A percentile compares a stretch with the other conserved stretches of the same genome.
These are phyloP conservation scores for Anomalospiza imberbis DNA, from an alignment of 2,797 vertebrate genomes.

Conservation along the genomic window DNA sequence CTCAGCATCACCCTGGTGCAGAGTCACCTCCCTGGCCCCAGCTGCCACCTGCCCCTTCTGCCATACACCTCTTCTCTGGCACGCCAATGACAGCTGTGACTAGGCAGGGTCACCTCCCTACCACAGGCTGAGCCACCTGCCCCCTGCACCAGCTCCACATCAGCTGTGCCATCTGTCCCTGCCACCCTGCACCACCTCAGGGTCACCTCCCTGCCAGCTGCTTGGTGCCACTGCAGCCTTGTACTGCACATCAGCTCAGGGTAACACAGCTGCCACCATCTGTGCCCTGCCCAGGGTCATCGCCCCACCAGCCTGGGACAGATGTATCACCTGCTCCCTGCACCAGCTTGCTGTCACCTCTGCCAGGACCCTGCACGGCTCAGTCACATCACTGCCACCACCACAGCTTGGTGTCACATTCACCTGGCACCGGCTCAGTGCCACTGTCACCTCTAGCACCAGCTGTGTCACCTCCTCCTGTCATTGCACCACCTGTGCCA, in stretches of 20 bases:
- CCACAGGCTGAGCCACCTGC: neutral
- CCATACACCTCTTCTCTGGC: neutral
- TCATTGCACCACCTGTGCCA: neutral
- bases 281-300: neutral
- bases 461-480: neutral
- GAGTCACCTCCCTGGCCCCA: neutral
- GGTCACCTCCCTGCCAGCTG: neutral
- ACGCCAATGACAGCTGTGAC: accelerated
- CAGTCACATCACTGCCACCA: neutral
- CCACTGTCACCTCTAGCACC: neutral
- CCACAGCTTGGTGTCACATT: neutral
- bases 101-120: neutral
- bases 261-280: neutral
- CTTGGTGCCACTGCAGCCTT: neutral
- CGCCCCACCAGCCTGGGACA: neutral
- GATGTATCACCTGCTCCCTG: neutral
- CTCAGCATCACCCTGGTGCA: accelerated
- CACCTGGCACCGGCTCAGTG: neutral
- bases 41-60: neutral
- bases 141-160: neutral
- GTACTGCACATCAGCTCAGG: neutral
- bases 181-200: neutral
- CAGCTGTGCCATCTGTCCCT: neutral
- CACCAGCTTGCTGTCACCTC: neutral
- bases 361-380: neutral